A percentile compares a stretch with the other conserved stretches of the same genome.
Evolutionary conservation across 2,888 invertebrate species (phyloP).

Genomic region (Tricholauxania praeusta): DNA sequence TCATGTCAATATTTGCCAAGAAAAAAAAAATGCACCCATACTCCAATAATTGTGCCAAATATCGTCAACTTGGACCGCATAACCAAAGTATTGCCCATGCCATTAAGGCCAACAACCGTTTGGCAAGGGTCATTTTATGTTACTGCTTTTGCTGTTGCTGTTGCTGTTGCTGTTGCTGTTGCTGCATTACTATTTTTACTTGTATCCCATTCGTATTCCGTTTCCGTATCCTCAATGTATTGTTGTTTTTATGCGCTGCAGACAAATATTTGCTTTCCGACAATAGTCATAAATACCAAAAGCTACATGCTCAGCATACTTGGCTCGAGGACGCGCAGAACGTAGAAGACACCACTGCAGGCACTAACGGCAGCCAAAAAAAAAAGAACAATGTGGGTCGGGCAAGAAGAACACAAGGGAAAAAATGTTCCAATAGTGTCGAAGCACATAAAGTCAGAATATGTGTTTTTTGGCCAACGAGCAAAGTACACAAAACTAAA

Average conservation of each 20-base stretch:
- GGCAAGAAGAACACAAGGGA: slow-evolving; percentile 25
- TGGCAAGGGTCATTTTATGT: slow-evolving; percentile 5
- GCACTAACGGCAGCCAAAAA: slow-evolving; percentile 23
- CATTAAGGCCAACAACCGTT: slow-evolving; percentile 23
- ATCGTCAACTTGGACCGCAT: slow-evolving; percentile 44
- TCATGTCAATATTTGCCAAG: background rate
- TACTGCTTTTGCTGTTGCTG: background rate
- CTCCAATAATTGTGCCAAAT: slow-evolving; percentile 46
- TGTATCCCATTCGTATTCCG: slow-evolving; percentile 58
- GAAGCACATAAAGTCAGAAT: slow-evolving; percentile 16
- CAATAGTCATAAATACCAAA: slow-evolving; percentile 68
- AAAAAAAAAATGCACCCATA: slow-evolving; percentile 51
- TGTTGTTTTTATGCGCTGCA: slow-evolving; percentile 67
- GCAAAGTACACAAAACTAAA: background rate
- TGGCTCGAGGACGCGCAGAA: slow-evolving; percentile 50
- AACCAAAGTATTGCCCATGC: slow-evolving; percentile 24
- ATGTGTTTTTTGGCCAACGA: slow-evolving; percentile 7
- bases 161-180: background rate
- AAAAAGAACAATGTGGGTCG: slow-evolving; percentile 30
- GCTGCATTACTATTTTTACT: slow-evolving; percentile 10
- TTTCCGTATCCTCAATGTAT: slow-evolving; percentile 56
- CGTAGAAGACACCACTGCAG: slow-evolving; percentile 36
- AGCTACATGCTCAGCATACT: slow-evolving; percentile 67
- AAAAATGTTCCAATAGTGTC: slow-evolving; percentile 27
- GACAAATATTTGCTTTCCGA: slow-evolving; percentile 68